These are phyloP conservation scores for Oscheius myriophilus DNA, from an alignment of 2,888 invertebrate species.

Conservation along the genomic window DNA sequence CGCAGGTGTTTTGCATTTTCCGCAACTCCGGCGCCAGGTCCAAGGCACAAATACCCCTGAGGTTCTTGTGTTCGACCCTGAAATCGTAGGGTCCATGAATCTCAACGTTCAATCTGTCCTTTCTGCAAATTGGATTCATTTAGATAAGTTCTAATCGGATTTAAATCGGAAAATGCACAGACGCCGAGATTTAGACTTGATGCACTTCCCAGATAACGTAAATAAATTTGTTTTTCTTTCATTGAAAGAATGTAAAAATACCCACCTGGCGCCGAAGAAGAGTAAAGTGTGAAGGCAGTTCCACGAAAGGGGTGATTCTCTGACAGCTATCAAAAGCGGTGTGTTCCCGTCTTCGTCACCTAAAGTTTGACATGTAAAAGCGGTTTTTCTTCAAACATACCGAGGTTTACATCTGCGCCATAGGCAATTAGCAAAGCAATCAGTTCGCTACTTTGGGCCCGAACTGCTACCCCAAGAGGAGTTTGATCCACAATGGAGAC, in stretches of 20 bases:
- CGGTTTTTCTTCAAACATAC: constrained; percentile 40
- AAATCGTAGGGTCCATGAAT: constrained; percentile 15
- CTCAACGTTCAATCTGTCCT: no score
- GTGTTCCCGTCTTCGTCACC: constrained; percentile 76
- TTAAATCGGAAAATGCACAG: no score
- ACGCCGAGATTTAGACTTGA: no score
- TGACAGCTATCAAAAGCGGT: constrained; percentile 76
- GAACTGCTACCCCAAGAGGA: constrained; percentile 76
- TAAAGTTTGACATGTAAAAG: constrained; percentile 17
- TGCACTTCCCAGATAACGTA: no score
- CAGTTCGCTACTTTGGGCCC: constrained; percentile 75
- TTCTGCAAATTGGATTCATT: no score
- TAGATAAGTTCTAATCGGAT: no score
- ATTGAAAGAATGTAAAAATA: background rate
- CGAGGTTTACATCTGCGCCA: constrained; percentile 75
- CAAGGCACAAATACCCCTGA: constrained; percentile 74
- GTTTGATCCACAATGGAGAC: constrained; percentile 72
- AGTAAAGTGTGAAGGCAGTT: constrained; percentile 71
- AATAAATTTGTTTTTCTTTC: no score
- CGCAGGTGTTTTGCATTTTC: constrained; percentile 74
- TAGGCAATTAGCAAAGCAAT: constrained; percentile 75
- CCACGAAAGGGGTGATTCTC: constrained; percentile 75
- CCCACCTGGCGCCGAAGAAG: constrained; percentile 68
- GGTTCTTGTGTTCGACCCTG: constrained; percentile 72
- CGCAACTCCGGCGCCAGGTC: constrained; percentile 75